phyloP scores from a whole-genome alignment of 2,797 vertebrate genomes.

The Paguma larvata region DNA sequence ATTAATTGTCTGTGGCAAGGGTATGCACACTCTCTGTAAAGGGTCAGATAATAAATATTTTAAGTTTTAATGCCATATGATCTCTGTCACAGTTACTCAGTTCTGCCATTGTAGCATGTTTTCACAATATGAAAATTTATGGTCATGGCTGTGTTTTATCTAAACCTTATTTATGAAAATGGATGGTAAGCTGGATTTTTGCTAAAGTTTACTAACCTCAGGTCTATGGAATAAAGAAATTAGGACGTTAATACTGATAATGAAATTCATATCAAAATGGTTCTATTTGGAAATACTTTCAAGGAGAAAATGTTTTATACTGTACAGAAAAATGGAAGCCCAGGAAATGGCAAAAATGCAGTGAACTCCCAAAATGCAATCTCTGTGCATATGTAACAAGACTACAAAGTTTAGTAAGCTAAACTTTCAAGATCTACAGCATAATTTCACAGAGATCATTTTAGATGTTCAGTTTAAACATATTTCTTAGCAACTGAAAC shows the following conservation, averaged over 20 bases:
- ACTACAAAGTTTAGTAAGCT: not conserved
- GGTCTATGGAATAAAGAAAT: not conserved
- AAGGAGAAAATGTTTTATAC: constrained; percentile 3
- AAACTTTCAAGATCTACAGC: constrained; percentile 9
- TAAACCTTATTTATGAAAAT: not conserved
- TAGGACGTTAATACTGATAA: not conserved
- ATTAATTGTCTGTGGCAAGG: not conserved
- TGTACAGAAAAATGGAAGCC: not conserved
- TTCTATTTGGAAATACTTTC: not conserved
- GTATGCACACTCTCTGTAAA: not conserved
- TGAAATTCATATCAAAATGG: not conserved
- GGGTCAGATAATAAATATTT: constrained; percentile 8
- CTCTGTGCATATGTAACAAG: not conserved
- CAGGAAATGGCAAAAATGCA: not conserved
- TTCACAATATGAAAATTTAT: not conserved
- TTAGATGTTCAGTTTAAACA: not conserved
- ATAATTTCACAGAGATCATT: constrained; percentile 35
- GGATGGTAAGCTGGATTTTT: not conserved
- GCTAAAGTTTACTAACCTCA: not conserved
- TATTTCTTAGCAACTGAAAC: constrained; percentile 20
- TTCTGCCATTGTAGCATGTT: not conserved
- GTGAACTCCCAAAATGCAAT: not conserved
- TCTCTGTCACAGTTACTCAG: not conserved
- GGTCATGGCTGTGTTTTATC: not conserved
- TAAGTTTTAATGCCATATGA: not conserved